Evolutionary conservation across 1,140 invertebrate genomes (phyloP).

Genomic region (Nasonia giraulti): DNA sequence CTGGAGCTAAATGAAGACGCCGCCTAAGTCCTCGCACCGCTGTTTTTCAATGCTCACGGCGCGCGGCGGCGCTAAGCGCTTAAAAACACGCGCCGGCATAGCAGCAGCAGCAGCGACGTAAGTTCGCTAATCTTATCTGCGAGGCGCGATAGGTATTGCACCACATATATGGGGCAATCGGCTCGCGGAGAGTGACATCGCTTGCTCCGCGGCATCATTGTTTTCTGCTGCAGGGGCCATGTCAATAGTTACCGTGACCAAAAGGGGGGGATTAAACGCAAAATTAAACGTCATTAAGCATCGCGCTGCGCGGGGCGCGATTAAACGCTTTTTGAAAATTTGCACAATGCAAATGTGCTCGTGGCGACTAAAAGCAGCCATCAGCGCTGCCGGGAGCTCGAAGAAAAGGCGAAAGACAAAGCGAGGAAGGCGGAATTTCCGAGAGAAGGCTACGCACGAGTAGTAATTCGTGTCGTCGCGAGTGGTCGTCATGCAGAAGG

Average conservation of each 20-base stretch:
- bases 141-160: neutral
- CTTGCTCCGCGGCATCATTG: too few relatives aligned
- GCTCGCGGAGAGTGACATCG: too few relatives aligned
- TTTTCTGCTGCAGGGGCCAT: too few relatives aligned
- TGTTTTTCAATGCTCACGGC: too few relatives aligned
- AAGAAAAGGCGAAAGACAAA: neutral
- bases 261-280: neutral
- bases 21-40: neutral
- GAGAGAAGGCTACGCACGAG: neutral
- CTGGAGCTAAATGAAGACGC: neutral
- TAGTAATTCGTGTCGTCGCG: neutral
- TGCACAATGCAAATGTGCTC: constrained; percentile 5
- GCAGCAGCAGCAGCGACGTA: too few relatives aligned
- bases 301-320: neutral
- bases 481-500: neutral
- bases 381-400: neutral
- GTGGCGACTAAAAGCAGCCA: neutral
- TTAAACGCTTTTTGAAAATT: constrained; percentile 5
- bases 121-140: neutral
- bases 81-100: too few relatives aligned
- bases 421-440: neutral
- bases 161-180: neutral
- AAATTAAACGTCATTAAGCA: neutral
- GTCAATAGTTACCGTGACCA: too few relatives aligned
- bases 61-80: too few relatives aligned